phyloP scores from a whole-genome alignment of 2,113 vertebrate genomes.

The Osmerus eperlanus region DNA sequence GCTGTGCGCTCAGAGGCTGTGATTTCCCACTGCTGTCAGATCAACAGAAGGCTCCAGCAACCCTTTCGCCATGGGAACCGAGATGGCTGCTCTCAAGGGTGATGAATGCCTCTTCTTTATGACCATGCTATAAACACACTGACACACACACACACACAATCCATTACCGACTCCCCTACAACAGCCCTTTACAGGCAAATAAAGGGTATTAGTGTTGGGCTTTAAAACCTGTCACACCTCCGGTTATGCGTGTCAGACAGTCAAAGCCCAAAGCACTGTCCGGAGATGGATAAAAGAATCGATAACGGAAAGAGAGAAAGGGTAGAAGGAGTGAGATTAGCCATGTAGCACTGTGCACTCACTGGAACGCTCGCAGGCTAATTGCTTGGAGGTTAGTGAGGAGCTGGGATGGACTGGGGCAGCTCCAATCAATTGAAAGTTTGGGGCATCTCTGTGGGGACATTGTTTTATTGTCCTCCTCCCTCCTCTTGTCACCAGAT shows the following conservation, averaged over 20 bases:
- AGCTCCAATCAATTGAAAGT: constrained; percentile 51
- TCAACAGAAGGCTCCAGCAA: not conserved
- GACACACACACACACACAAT: constrained; percentile 34
- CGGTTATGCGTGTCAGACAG: constrained; percentile 52
- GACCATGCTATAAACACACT: constrained; percentile 34
- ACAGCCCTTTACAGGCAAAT: constrained; percentile 61
- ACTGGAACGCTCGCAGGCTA: constrained; percentile 59
- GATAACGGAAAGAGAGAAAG: constrained; percentile 49
- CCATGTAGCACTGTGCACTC: constrained; percentile 47
- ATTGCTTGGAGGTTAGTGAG: constrained; percentile 64
- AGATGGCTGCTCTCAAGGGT: constrained; percentile 35
- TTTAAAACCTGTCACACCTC: constrained; percentile 64
- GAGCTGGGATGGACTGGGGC: constrained; percentile 43
- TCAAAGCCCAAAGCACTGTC: constrained; percentile 45
- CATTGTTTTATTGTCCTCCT: not conserved
- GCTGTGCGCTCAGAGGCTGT: constrained; percentile 5
- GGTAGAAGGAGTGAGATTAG: constrained; percentile 55
- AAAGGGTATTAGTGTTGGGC: constrained; percentile 61
- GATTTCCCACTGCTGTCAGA: constrained; percentile 7
- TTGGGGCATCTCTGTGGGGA: constrained; percentile 25
- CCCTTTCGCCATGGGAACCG: constrained; percentile 22
- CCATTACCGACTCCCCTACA: constrained; percentile 51
- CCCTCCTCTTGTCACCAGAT: not conserved
- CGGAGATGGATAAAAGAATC: constrained; percentile 50
- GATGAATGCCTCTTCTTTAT: constrained; percentile 47